Evolutionary conservation across 2,797 vertebrate species (phyloP), one percentile per base, ranked within the genome.

Genomic region (Streptopelia turtur): DNA sequence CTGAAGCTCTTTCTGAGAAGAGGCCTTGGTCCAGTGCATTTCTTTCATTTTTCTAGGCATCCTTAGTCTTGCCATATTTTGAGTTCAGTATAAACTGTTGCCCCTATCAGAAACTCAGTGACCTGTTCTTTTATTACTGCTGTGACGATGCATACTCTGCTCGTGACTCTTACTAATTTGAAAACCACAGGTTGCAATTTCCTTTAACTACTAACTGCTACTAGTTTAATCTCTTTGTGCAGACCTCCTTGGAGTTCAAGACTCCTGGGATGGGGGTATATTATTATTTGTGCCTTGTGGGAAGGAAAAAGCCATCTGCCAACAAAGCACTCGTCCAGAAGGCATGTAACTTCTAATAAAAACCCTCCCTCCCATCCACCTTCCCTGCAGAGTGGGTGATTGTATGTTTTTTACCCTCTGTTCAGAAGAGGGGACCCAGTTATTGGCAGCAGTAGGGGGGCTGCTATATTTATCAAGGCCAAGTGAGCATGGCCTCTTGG

Each of bases 261-360:
- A 24, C 84, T 89, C 89, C 68, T 89, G 92, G 87, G 89, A 91
- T 78, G 75, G 79, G 61, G 50, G 78, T 93, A 75, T 94, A 61
- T 95, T 96, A 94, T 96, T 94, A 83, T 95, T 96, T 90, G 81
- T 92, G 81, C 93, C 87, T 91, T 90, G 71, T 90, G 68, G 94
- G 92, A 94, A 93, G 65, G 75, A 75, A 94, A 88, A 93, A 90
- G 50, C 90, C 93, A 96, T 93, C 92, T 96, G 93, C 92, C 92
- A 94, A 96, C 94, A 93, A 96, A 97, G 92, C 84, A 86, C 82
- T 97, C 89, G 94, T 96, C 93, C 92, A 96, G 90, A 96, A 97
- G 86, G 94, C 95, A 90, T 89, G 90, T 89, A 90, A 87, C 83
- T 94, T 96, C 80, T n/a, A 95, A 96, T 93, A 95, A 95, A 94